Percentiles rank a stretch among this genome's conserved stretches.
These are phyloP conservation scores for Solenopsis invicta DNA, from an alignment of 1,140 invertebrate species.

Conservation along the genomic window DNA sequence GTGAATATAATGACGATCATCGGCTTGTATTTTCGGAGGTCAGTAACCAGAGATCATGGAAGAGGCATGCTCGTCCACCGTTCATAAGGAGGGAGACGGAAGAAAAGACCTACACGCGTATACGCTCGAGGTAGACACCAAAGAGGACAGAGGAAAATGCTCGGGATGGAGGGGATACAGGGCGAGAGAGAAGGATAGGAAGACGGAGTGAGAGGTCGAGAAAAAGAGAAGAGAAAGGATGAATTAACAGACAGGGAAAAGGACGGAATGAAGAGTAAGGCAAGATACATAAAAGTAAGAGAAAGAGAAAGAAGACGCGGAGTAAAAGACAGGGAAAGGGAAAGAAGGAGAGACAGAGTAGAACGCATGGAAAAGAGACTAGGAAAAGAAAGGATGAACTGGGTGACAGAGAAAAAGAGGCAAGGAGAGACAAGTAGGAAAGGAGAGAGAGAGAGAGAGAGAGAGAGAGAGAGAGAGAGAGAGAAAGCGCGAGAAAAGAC, in stretches of 20 bases:
- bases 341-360: conserved; percentile 47
- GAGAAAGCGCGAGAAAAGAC: neutral
- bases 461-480: conserved; percentile 5
- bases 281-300: conserved; percentile 36
- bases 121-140: conserved; percentile 27
- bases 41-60: conserved; percentile 84
- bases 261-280: conserved; percentile 14
- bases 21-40: conserved; percentile 85
- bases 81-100: conserved; percentile 78
- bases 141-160: conserved; percentile 45
- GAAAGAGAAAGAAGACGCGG: conserved; percentile 14
- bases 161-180: neutral
- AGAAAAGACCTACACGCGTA: conserved; percentile 73
- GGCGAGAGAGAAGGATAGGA: conserved; percentile 53
- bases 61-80: conserved; percentile 52
- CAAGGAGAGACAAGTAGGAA: conserved; percentile 65
- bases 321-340: conserved; percentile 23
- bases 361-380: conserved; percentile 38
- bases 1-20: conserved; percentile 27
- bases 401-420: conserved; percentile 17
- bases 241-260: conserved; percentile 48
- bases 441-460: conserved; percentile 77
- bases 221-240: conserved; percentile 38
- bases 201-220: conserved; percentile 43
- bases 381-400: conserved; percentile 11